These are phyloP conservation scores for Caretta caretta DNA, from an alignment of 2,113 vertebrate species.

Conservation along the genomic window DNA sequence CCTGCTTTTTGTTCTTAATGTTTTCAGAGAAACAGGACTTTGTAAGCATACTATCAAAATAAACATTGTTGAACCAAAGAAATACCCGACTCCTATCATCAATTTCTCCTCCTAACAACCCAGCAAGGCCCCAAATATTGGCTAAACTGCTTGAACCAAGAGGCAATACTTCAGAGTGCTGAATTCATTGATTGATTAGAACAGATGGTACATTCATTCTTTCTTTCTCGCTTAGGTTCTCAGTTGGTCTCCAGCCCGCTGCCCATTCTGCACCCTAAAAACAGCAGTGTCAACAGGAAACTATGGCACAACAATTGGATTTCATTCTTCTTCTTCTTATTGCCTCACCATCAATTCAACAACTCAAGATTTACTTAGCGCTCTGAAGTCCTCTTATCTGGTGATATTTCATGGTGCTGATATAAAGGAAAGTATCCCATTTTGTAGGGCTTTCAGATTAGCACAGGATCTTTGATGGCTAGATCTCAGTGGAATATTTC, in stretches of 20 bases:
- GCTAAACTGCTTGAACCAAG: neutral
- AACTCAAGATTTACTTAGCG: neutral
- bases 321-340: fast-evolving
- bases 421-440: neutral
- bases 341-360: neutral
- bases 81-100: neutral
- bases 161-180: neutral
- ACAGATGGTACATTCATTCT: fast-evolving
- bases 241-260: neutral
- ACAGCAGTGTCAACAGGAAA: neutral
- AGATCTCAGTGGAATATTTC: neutral
- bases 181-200: neutral
- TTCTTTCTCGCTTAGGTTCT: neutral
- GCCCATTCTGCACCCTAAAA: neutral
- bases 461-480: fast-evolving
- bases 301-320: neutral
- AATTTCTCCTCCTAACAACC: neutral
- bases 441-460: fast-evolving
- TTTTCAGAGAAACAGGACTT: neutral
- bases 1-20: too few species aligned
- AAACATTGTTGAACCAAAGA: fast-evolving
- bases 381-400: neutral
- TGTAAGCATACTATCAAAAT: neutral
- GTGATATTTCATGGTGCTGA: neutral
- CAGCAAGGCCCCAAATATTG: neutral